Conservation (phyloP, 2,113 vertebrate genomes). For the Ictalurus punctatus region DNA sequence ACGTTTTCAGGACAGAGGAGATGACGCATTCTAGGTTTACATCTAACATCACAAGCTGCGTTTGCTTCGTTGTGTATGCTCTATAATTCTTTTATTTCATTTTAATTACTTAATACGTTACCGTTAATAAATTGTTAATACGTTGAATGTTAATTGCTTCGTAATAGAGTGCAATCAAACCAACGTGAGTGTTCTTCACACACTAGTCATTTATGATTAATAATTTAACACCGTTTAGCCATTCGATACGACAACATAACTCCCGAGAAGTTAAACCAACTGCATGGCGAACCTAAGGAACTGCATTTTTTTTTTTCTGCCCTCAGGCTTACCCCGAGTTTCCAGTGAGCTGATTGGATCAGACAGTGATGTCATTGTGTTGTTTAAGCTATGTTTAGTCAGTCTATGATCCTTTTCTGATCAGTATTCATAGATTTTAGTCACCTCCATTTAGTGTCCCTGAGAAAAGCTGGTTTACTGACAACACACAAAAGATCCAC, state of each 20-base stretch:
- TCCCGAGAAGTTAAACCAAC: background rate
- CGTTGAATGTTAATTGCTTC: background rate
- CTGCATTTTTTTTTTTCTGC: background rate
- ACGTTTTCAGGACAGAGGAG: background rate
- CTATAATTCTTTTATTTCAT: no score
- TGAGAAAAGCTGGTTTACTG: constrained; percentile 81
- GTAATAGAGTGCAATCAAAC: background rate
- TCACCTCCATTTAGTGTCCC: constrained; percentile 71
- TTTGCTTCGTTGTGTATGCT: no score
- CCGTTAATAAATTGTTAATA: background rate
- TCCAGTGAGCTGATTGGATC: constrained; percentile 59
- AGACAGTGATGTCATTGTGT: constrained; percentile 60
- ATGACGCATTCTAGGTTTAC: background rate
- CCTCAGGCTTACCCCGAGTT: background rate
- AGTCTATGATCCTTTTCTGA: constrained; percentile 62
- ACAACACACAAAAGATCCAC: constrained; percentile 72
- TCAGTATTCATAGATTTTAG: constrained; percentile 76
- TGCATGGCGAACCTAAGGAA: background rate
- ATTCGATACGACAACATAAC: no score
- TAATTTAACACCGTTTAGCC: background rate
- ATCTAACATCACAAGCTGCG: background rate
- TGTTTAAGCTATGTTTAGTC: constrained; percentile 45
- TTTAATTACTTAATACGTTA: background rate
- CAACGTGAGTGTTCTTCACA: background rate
- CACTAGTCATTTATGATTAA: background rate